Evolutionary conservation across 2,888 invertebrate genomes (phyloP), one percentile per base, ranked within the genome.

Genomic region (Drosophila paracracens): DNA sequence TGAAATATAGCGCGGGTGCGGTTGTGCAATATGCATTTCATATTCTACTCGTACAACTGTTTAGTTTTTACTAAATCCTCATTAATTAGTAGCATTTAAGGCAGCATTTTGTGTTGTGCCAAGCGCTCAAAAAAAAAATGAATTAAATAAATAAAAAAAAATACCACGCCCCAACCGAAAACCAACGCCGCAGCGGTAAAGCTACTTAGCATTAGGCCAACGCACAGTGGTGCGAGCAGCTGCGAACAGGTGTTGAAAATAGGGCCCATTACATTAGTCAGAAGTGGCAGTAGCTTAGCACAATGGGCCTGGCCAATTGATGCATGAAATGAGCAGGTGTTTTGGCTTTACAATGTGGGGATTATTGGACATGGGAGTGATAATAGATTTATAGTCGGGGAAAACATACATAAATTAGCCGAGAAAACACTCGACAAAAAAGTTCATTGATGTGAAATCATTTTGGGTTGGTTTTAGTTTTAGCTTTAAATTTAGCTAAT

Each of bases 51-150:
- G 65, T 64, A 59, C 76, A 80, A 69, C 70, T 78, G 77, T 87
- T 87, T 89, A 86, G 90, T 90, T 85, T 90, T 84, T 88, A 91
- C 87, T 88, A 88, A 88, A 89, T 91, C 87, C 91, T 80, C 91
- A 88, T 88, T 88, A 91, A 88, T 91, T 88, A 88, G 91, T 84
- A 88, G 90, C 88, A 88, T 88, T 88, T 91, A 88, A 85, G 76
- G 83, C 88, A 80, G 90, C 79, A 80, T 87, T 87, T 83, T 81
- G 74, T 78, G 70, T 69, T 66, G 61, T 38, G 58, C 21, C 50
- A 18, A 59, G 38, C 25, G 68, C 43, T 40, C 57, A 25, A 70
- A 50, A 53, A 54, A 61, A n/a, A 43, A 16, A 18, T 0, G 8
- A 21, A 18, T 1, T 0, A 21, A n/a, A 51, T 56, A 51, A 43